Conservation (phyloP, 2,888 invertebrate genomes). For the Allophyes oxyacanthae region DNA sequence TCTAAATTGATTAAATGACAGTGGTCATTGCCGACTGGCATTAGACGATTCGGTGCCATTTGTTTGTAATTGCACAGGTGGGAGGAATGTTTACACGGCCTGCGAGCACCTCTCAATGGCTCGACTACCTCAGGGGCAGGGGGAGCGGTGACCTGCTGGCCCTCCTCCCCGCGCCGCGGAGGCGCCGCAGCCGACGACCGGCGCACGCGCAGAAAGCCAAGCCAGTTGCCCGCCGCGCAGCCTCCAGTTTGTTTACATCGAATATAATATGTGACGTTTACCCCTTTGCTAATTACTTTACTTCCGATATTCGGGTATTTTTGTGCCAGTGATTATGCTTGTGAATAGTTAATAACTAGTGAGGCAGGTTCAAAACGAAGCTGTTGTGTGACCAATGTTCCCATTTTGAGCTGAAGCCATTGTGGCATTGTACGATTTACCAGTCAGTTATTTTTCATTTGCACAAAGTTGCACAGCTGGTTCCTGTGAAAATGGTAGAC, state of each 20-base stretch:
- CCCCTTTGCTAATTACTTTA: slow-evolving; percentile 37
- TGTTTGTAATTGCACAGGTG: slow-evolving; percentile 74
- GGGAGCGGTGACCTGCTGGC: slow-evolving; percentile 73
- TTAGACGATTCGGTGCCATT: slow-evolving; percentile 45
- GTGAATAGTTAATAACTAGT: slow-evolving; percentile 43
- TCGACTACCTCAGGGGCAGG: slow-evolving; percentile 68
- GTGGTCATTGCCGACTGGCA: slow-evolving; percentile 12
- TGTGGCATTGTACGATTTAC: slow-evolving; percentile 66
- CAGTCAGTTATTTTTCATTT: slow-evolving; percentile 69
- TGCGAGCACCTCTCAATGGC: slow-evolving; percentile 75
- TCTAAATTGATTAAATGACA: slow-evolving; percentile 3
- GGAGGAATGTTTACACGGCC: slow-evolving; percentile 78
- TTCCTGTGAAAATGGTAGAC: slow-evolving; percentile 60
- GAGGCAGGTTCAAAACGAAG: slow-evolving; percentile 46
- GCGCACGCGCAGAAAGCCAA: slow-evolving; percentile 83
- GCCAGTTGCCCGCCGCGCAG: slow-evolving; percentile 87
- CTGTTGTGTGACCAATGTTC: slow-evolving; percentile 54
- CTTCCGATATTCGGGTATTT: slow-evolving; percentile 24
- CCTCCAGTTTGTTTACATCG: slow-evolving; percentile 87
- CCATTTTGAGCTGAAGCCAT: slow-evolving; percentile 61
- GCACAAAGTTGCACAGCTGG: slow-evolving; percentile 74
- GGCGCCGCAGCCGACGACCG: slow-evolving; percentile 61
- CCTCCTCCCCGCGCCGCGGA: slow-evolving; percentile 61
- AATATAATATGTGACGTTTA: slow-evolving; percentile 65
- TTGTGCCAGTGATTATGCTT: slow-evolving; percentile 61